These are phyloP conservation scores for Hecatera dysodea DNA, from an alignment of 2,888 invertebrate genomes.

Conservation along the genomic window DNA sequence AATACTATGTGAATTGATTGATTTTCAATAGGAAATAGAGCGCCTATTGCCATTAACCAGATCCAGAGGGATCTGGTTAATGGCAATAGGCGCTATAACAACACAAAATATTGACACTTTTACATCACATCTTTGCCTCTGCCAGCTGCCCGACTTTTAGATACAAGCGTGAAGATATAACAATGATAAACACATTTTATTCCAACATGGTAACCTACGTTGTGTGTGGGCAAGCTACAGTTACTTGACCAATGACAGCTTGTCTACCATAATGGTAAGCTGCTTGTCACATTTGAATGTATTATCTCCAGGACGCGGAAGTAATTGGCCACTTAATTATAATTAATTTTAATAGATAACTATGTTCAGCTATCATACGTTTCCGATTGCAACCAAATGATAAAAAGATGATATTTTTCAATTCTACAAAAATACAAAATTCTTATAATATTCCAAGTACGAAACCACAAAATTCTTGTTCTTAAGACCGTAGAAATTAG, in stretches of 20 bases:
- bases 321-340: slow-evolving; percentile 4
- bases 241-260: slow-evolving; percentile 8
- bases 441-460: slow-evolving; percentile 6
- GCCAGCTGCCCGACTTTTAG: not conserved
- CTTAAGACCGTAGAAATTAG: slow-evolving; percentile 46
- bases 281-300: slow-evolving; percentile 27
- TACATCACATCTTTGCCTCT: not conserved
- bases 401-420: not conserved
- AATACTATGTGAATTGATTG: not conserved
- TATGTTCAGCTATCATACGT: not conserved
- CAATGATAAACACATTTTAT: not conserved
- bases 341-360: slow-evolving; percentile 14
- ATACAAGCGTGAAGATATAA: not conserved
- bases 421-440: slow-evolving; percentile 1
- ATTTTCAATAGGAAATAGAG: not conserved
- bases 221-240: not conserved
- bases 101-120: not conserved
- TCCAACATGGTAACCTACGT: not conserved
- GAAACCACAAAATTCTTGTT: slow-evolving; percentile 6
- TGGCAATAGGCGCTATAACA: not conserved
- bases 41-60: no score
- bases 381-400: not conserved
- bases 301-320: slow-evolving; percentile 31
- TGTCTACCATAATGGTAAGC: slow-evolving; percentile 6
- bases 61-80: not conserved